phyloP scores from a whole-genome alignment of 2,113 vertebrate genomes.

The Chloropsis cyanopogon region DNA sequence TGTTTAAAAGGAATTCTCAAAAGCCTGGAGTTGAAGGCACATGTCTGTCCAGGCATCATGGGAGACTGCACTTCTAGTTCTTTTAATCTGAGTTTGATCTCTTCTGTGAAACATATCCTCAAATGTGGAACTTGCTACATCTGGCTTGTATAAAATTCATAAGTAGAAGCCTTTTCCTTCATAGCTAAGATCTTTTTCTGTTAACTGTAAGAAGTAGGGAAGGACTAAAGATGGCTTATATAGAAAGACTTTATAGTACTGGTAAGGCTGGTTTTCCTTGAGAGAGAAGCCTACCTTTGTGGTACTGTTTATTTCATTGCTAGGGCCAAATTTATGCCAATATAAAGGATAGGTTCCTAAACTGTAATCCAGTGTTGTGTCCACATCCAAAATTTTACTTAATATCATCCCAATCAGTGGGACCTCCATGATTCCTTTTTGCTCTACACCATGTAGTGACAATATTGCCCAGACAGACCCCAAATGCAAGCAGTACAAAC shows the following conservation, averaged over 20 bases:
- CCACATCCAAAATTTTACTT: background rate
- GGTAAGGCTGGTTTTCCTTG: background rate
- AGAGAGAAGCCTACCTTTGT: background rate
- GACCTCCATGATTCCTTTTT: background rate
- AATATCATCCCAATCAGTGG: background rate
- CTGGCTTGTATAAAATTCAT: background rate
- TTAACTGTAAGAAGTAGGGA: background rate
- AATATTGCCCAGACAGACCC: background rate
- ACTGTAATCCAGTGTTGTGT: background rate
- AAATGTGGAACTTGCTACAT: background rate
- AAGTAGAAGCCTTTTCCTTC: background rate
- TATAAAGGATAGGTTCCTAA: background rate
- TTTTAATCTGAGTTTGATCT: background rate
- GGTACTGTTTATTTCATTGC: background rate
- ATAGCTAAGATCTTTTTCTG: background rate
- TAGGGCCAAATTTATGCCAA: background rate
- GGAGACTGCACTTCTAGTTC: background rate
- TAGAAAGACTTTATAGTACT: background rate
- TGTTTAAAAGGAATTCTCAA: constrained; percentile 30
- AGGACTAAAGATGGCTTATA: background rate
- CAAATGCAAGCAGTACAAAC: background rate
- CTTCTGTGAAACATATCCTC: background rate
- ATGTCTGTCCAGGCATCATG: background rate
- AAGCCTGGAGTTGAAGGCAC: background rate
- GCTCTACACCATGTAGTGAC: background rate